Evolutionary conservation across 2,797 vertebrate genomes (phyloP).

Genomic region (Monodelphis domestica): DNA sequence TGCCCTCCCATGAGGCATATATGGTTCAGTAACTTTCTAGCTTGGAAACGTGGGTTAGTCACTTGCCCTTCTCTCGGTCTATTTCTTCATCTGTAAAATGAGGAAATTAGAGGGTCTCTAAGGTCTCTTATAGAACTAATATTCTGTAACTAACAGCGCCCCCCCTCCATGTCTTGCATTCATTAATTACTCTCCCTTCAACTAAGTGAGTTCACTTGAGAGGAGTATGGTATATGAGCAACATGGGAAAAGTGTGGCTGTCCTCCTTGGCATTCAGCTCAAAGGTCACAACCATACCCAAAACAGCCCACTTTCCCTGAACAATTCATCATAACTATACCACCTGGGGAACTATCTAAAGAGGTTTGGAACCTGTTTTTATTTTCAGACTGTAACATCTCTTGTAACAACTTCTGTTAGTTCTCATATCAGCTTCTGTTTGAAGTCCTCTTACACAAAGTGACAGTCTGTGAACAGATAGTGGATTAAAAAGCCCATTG

Average conservation of each 20-base stretch:
- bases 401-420: not conserved
- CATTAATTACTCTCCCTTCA: not conserved
- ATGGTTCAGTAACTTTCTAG: not conserved
- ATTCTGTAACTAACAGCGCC: not conserved
- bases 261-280: slow-evolving; percentile 5
- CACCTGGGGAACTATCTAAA: slow-evolving; percentile 6
- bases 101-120: not conserved
- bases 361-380: not conserved
- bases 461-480: not conserved
- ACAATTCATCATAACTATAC: not conserved
- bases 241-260: not conserved
- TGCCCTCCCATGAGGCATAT: not conserved
- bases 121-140: not conserved
- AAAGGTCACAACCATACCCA: not conserved
- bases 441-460: not conserved
- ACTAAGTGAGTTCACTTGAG: not conserved
- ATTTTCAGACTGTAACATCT: not conserved
- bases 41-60: not conserved
- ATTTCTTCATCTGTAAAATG: not conserved
- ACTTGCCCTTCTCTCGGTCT: not conserved
- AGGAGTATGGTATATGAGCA: not conserved
- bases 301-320: not conserved
- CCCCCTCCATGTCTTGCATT: not conserved
- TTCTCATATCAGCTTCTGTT: not conserved
- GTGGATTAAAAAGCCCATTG: not conserved